Evolutionary conservation across 2,888 invertebrate species (phyloP).

Genomic region (Therioaphis trifolii): DNA sequence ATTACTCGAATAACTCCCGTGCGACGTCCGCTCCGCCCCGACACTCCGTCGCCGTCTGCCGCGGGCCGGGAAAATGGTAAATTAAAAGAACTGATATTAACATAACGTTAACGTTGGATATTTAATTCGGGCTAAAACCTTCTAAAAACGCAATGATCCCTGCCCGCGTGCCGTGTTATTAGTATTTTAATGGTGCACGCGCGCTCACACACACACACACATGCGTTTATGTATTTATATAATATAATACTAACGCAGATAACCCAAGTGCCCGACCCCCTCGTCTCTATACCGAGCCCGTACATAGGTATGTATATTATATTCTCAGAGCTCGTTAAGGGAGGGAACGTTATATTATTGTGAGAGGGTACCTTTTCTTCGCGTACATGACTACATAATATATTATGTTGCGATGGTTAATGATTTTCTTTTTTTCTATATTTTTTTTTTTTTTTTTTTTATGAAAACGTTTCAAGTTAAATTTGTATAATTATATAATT

Average conservation of each 20-base stretch:
- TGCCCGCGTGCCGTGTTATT: conserved; percentile 35
- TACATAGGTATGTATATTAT: conserved; percentile 27
- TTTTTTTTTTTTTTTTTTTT: not conserved
- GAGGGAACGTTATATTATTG: not conserved
- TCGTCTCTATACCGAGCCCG: no score
- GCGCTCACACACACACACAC: no score
- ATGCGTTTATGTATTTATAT: no score
- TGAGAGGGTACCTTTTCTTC: not conserved
- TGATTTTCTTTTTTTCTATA: not conserved
- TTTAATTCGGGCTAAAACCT: conserved; percentile 35
- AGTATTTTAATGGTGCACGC: conserved; percentile 33
- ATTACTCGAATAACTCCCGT: conserved; percentile 5
- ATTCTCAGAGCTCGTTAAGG: conserved; percentile 17
- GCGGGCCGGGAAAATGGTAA: not conserved
- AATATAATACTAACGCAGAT: conserved; percentile 24
- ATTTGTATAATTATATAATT: no score
- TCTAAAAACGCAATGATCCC: conserved; percentile 35
- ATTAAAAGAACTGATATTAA: conserved; percentile 41
- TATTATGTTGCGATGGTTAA: not conserved
- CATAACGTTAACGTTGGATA: conserved; percentile 38
- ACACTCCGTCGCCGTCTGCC: no score
- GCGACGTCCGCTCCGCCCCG: no score
- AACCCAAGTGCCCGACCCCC: not conserved
- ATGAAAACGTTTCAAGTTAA: not conserved
- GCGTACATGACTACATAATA: not conserved